A percentile compares a stretch with the other conserved stretches of the same genome.
Conservation (phyloP, 1,140 invertebrate species). For the Drosophila mayri region DNA sequence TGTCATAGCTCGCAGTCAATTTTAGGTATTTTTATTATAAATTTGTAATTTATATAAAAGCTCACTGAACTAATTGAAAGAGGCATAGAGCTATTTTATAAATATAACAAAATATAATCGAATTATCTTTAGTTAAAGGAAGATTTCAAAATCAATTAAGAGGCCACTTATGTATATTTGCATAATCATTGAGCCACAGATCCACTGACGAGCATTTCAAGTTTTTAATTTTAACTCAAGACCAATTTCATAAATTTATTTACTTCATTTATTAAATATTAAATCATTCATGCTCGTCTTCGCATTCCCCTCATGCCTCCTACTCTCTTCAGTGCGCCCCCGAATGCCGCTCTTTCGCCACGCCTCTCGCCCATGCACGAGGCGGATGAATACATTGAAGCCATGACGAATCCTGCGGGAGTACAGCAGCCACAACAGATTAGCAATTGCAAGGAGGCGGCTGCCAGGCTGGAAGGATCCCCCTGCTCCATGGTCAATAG, state of each 20-base stretch:
- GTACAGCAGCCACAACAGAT: constrained; percentile 26
- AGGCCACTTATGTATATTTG: background rate
- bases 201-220: background rate
- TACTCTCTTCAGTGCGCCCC: constrained; percentile 51
- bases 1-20: background rate
- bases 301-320: constrained; percentile 30
- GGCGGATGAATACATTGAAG: constrained; percentile 71
- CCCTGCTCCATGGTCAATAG: constrained; percentile 7
- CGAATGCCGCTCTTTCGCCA: constrained; percentile 70
- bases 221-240: background rate
- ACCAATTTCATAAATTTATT: background rate
- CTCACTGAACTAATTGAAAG: background rate
- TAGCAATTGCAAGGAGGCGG: constrained; percentile 66
- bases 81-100: no score
- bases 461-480: constrained; percentile 60
- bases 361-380: constrained; percentile 82
- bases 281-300: constrained; percentile 52
- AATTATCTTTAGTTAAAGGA: background rate
- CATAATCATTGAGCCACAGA: background rate
- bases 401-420: constrained; percentile 15
- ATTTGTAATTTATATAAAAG: background rate
- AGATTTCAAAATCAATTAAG: background rate
- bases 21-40: background rate
- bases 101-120: no score
- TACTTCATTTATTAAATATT: constrained; percentile 2